phyloP scores from a whole-genome alignment of 2,888 invertebrate genomes.

The Asteroscopus sphinx region DNA sequence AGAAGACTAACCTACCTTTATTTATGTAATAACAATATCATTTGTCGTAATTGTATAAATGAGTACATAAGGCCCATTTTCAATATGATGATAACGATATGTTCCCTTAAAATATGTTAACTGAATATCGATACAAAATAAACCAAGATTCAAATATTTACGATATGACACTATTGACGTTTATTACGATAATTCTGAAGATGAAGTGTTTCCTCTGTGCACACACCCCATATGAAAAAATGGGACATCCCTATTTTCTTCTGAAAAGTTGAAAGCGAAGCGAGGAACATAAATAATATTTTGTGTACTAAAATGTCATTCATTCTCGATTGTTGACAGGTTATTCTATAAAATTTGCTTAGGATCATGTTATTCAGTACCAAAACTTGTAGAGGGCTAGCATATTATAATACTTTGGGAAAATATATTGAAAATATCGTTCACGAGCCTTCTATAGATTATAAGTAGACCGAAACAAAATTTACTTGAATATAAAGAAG shows the following conservation, averaged over 20 bases:
- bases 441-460: slow-evolving; percentile 12
- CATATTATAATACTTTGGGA: slow-evolving; percentile 25
- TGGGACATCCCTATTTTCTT: not conserved
- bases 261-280: no score
- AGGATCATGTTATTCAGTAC: slow-evolving; percentile 29
- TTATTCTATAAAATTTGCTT: slow-evolving; percentile 34
- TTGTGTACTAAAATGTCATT: slow-evolving; percentile 9
- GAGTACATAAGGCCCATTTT: no score
- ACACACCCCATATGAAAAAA: not conserved
- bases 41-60: no score
- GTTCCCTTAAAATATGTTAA: no score
- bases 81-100: no score
- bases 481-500: slow-evolving; percentile 26
- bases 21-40: no score
- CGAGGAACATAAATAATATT: slow-evolving; percentile 14
- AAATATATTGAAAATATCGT: slow-evolving; percentile 29
- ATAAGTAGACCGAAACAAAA: slow-evolving; percentile 18
- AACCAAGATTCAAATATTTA: no score
- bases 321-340: slow-evolving; percentile 7
- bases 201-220: not conserved
- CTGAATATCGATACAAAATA: not conserved
- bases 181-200: not conserved
- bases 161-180: not conserved
- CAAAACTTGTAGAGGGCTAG: slow-evolving; percentile 11
- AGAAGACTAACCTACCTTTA: no score